Base-by-base conservation (phyloP, 2,888 invertebrate species). In the Cephonodes hylas region DNA sequence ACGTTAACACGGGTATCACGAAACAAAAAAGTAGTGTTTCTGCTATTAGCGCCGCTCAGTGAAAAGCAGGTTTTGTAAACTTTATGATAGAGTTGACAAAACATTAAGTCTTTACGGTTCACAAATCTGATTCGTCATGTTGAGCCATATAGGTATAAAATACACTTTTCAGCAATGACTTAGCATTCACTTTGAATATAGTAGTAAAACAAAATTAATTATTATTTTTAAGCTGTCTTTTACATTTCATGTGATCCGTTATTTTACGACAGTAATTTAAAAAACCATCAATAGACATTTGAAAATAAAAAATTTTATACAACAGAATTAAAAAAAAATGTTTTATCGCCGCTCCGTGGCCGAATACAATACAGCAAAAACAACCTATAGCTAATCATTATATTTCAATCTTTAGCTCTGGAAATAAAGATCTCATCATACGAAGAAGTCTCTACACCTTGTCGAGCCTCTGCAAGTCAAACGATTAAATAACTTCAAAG, bases 11-110 rank as follows among this genome's bases (percentile, higher is more conserved):
- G 8, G 6, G 3, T 15, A 53, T 18, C 31, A 27, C 18, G 15
- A 18, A 18, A 27, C 53, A 53, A 31, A 25, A 53, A 53, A 1
- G 6, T 22, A 27, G 45, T 45, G 45, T 15, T 53, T 15, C 10
- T 27, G 4, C 3, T 31, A 53, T 53, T 53, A 53, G 18, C 31
- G 27, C 27, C 53, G 53, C 15, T 18, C 27, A 31, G 53, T 31
- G 53, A 27, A 53, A 53, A 18, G 18, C 31, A 31, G 31, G 10
- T 53, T 53, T 31, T 13, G 53, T 53, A 31, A 53, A 31, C 31
- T 53, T 27, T 10, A 10, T 18, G 53, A 53, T 31, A 53, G 31
- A 27, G 53, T 53, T 53, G 27, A 53, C 53, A 53, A 53, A 53
- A 53, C 53, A 53, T 45, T 45, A 20, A 27, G 10, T 18, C 18